These are phyloP conservation scores for Vireo griseus DNA, from an alignment of 2,797 vertebrate genomes.

Conservation along the genomic window DNA sequence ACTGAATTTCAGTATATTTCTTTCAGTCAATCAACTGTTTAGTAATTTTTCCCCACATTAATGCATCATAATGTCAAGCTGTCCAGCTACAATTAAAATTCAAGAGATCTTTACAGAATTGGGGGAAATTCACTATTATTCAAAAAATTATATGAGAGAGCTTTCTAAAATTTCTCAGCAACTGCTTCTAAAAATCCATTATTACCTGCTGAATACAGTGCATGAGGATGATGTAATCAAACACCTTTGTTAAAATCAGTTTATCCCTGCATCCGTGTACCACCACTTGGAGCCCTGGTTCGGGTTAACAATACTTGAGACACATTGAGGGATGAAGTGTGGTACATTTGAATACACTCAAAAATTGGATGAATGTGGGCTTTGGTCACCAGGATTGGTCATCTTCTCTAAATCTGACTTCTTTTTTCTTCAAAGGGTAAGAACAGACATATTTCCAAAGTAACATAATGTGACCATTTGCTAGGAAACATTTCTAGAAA, in stretches of 20 bases:
- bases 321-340: neutral
- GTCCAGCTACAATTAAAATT: neutral
- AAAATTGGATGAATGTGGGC: neutral
- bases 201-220: neutral
- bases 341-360: neutral
- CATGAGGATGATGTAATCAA: neutral
- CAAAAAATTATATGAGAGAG: neutral
- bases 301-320: neutral
- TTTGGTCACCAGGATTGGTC: neutral
- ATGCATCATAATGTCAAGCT: neutral
- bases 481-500: neutral
- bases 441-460: neutral
- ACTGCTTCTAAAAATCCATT: neutral
- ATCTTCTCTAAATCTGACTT: neutral
- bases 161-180: neutral
- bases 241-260: neutral
- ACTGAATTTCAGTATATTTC: neutral
- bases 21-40: neutral
- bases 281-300: neutral
- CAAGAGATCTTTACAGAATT: neutral
- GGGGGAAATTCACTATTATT: neutral
- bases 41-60: neutral
- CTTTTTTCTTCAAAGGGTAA: neutral
- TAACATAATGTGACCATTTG: neutral
- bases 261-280: neutral